These are phyloP conservation scores for Natator depressus DNA, from an alignment of 2,113 vertebrate genomes.

Conservation along the genomic window DNA sequence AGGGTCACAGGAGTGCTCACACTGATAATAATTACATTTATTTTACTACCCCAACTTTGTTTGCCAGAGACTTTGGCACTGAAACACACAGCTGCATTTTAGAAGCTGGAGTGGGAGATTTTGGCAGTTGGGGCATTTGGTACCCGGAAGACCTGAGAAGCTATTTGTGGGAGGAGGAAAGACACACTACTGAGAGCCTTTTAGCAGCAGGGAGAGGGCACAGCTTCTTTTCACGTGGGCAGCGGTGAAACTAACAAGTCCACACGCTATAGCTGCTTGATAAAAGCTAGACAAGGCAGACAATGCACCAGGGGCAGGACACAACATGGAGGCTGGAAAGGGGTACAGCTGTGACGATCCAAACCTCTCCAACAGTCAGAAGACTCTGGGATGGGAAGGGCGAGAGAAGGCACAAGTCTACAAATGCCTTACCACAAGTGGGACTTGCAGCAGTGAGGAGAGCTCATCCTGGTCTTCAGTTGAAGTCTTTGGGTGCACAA, in stretches of 20 bases:
- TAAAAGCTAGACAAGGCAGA: not conserved
- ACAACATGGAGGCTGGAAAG: rapidly evolving
- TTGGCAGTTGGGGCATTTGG: not conserved
- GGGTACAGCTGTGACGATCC: not conserved
- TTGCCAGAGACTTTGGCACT: not conserved
- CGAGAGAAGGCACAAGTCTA: not conserved
- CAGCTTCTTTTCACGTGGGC: not conserved
- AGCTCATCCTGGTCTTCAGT: conserved; percentile 97
- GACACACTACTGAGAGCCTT: not conserved
- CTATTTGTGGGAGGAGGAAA: not conserved
- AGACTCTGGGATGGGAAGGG: not conserved
- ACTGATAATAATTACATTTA: not conserved
- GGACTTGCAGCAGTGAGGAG: conserved; percentile 95
- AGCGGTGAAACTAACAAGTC: not conserved
- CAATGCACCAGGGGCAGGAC: not conserved
- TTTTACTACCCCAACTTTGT: not conserved
- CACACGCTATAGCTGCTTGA: not conserved
- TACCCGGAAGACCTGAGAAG: not conserved
- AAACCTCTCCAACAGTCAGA: not conserved
- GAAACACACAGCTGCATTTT: not conserved
- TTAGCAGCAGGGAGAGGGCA: not conserved
- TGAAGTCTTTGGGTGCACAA: conserved; percentile 95
- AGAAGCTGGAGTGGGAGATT: not conserved
- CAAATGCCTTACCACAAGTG: conserved; percentile 90
- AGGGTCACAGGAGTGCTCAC: not conserved